Evolutionary conservation across 1,140 invertebrate genomes (phyloP).

Genomic region (Anastrepha ludens): DNA sequence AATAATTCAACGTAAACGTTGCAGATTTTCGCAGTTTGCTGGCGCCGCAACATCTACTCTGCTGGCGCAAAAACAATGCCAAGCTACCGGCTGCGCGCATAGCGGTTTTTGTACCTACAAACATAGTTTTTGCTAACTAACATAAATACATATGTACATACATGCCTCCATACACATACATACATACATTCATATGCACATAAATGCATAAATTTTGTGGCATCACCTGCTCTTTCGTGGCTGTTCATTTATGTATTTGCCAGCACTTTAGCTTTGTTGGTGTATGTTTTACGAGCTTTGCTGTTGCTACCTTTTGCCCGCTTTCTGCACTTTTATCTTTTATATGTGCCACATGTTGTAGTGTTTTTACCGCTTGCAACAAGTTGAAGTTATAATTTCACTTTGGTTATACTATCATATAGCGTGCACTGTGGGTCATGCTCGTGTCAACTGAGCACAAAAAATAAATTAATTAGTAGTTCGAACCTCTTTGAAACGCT

Average conservation of each 20-base stretch:
- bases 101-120: constrained; percentile 12
- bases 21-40: constrained; percentile 15
- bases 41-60: background rate
- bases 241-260: constrained; percentile 36
- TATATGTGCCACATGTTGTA: background rate
- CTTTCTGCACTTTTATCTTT: constrained; percentile 7
- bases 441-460: too few relatives aligned
- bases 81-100: background rate
- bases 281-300: constrained; percentile 41
- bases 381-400: constrained; percentile 4
- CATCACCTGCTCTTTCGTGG: constrained; percentile 40
- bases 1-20: constrained; percentile 32
- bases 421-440: background rate
- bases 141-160: background rate
- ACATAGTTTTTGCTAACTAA: background rate
- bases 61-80: background rate
- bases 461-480: too few relatives aligned
- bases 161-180: background rate
- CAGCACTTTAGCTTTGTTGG: background rate
- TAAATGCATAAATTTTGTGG: constrained; percentile 50
- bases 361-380: constrained; percentile 8
- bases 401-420: background rate
- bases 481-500: too few relatives aligned
- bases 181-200: background rate
- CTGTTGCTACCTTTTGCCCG: constrained; percentile 36